Conservation (phyloP, 1,140 invertebrate genomes). For the Ceratoteleas bidentatus region DNA sequence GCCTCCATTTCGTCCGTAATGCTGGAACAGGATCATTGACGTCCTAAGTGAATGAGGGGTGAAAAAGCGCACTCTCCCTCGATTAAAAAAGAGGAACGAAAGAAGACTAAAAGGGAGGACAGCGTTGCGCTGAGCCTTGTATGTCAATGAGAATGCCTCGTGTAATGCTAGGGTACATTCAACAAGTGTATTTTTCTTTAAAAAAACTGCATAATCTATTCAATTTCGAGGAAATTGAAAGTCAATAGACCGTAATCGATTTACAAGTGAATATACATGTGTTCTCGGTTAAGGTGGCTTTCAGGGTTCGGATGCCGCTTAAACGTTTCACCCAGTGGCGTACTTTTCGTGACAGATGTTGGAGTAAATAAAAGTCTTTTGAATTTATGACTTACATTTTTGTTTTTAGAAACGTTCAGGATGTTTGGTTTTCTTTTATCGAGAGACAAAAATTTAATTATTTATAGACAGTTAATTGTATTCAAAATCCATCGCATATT, state of each 20-base stretch:
- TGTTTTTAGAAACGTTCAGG: neutral
- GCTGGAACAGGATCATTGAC: constrained; percentile 62
- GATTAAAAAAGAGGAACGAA: constrained; percentile 68
- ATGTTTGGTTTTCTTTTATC: too few species aligned
- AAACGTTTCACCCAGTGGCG: constrained; percentile 1
- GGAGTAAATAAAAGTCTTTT: neutral
- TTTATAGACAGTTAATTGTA: too few species aligned
- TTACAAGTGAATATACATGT: constrained; percentile 68
- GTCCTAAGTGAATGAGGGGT: constrained; percentile 74
- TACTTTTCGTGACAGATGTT: neutral
- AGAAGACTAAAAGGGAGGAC: constrained; percentile 69
- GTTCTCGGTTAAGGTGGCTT: constrained; percentile 6
- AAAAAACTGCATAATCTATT: constrained; percentile 72
- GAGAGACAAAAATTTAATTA: too few species aligned
- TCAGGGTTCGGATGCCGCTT: neutral
- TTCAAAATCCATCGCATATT: too few species aligned
- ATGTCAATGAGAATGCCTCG: constrained; percentile 71
- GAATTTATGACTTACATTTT: neutral
- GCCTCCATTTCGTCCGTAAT: constrained; percentile 49
- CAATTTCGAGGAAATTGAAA: constrained; percentile 80
- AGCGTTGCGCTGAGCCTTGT: constrained; percentile 69
- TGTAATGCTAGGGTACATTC: constrained; percentile 71
- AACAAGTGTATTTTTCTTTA: constrained; percentile 80
- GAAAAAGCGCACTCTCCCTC: constrained; percentile 69
- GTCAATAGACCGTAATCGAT: constrained; percentile 75